Percentiles rank a stretch among this genome's conserved stretches.
These are phyloP conservation scores for Parus major DNA, from an alignment of 2,113 vertebrate genomes.

Conservation along the genomic window DNA sequence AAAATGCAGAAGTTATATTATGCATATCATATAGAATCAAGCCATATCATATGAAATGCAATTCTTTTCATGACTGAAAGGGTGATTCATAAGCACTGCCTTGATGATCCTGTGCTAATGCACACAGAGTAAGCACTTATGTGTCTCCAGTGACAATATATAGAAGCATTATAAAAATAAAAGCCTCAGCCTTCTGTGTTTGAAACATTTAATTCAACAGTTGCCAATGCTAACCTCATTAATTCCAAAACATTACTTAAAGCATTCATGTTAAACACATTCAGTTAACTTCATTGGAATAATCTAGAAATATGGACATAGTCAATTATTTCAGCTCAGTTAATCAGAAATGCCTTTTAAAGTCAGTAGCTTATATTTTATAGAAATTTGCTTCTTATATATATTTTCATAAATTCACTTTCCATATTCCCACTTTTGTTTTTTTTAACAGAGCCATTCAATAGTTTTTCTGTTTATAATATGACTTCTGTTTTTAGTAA, in stretches of 20 bases:
- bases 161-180: not conserved
- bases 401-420: not conserved
- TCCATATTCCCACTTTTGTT: accelerated
- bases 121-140: not conserved
- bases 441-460: not conserved
- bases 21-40: not conserved
- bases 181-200: not conserved
- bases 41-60: not conserved
- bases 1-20: not conserved
- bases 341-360: not conserved
- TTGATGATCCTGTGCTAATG: not conserved
- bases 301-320: not conserved
- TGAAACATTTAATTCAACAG: not conserved
- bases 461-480: not conserved
- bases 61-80: not conserved
- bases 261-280: not conserved
- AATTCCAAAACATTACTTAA: not conserved
- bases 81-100: not conserved
- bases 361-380: not conserved
- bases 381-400: not conserved
- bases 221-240: not conserved
- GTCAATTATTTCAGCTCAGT: not conserved
- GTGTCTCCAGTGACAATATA: not conserved
- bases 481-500: not conserved
- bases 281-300: not conserved